Evolutionary conservation across 2,113 vertebrate species (phyloP).

Genomic region (Ctenomys sociabilis): DNA sequence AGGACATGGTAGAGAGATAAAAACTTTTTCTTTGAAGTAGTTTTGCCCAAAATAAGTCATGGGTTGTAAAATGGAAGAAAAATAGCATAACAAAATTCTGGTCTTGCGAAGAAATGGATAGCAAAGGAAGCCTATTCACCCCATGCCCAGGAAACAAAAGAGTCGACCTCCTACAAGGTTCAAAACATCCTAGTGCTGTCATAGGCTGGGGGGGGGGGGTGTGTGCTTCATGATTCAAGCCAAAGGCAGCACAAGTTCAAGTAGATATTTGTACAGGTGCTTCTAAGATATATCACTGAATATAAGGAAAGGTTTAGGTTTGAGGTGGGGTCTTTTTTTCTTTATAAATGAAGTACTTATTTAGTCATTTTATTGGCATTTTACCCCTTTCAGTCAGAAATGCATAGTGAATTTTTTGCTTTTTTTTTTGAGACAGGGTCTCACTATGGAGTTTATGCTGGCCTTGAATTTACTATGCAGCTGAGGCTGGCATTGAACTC

Average conservation of each 20-base stretch:
- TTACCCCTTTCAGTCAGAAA: constrained; percentile 18
- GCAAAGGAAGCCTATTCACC: no score
- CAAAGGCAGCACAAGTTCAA: not conserved
- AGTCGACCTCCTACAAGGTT: not conserved
- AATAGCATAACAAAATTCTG: not conserved
- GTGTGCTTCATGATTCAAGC: no score
- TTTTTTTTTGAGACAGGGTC: not conserved
- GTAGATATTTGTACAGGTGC: not conserved
- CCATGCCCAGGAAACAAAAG: not conserved
- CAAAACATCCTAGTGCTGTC: not conserved
- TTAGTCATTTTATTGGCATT: not conserved
- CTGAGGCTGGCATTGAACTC: not conserved
- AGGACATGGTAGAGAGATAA: not conserved
- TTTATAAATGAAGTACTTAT: not conserved
- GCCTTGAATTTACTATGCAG: not conserved
- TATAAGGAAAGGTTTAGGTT: not conserved
- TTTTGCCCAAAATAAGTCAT: not conserved
- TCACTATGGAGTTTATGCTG: not conserved
- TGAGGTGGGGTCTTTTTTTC: constrained; percentile 19
- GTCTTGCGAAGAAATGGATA: not conserved
- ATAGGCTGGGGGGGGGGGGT: no score
- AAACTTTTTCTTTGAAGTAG: not conserved
- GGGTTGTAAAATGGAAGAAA: not conserved
- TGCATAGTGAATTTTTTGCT: not conserved
- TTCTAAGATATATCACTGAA: not conserved